Base-by-base conservation (phyloP, 2,113 vertebrate genomes). In the Lutjanus erythropterus region DNA sequence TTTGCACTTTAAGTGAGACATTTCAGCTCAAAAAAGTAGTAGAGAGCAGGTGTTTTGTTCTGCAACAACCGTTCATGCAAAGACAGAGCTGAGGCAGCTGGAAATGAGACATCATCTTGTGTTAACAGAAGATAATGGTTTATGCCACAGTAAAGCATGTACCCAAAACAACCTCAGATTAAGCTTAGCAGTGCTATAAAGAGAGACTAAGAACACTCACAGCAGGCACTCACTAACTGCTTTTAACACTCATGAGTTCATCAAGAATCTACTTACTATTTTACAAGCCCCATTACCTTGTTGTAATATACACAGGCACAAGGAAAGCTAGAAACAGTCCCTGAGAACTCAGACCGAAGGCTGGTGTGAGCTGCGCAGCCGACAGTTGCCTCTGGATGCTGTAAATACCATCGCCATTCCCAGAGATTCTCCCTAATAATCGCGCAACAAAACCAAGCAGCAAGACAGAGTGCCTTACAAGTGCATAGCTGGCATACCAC, bases 401-500 rank as follows among this genome's bases (percentile, higher is more conserved):
- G 55, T 66, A 41, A 88, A 91, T 89, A 47, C 69, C 79, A 56
- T 31, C 5, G 9, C 37, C 82, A 84, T 74, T 80, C 71, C 80
- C 62, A 52, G 29, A 65, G 75, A 68, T 71, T 53, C 66, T 66
- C 33, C 33, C 31, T 79, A 58, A 66, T 86, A 80, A 86, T 78
- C 84, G 52, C 68, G 31, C 37, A 25, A 73, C 69, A 78, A 67
- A 80, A 84, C 37, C 60, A 81, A 72, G 62, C 59, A 73, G 60
- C 42, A 16, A 55, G 72, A 35, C 66, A 72, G 42, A 35, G 3
- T 73, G 84, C 69, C 46, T 70, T 64, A 68, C 39, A 7, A 80
- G 55, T 39, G 52, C 86, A 89, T 91, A 86, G 67, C 74, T 83
- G 81, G 61, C 80, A 92, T 91, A 64, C 86, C 90, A 52, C 39